phyloP scores from a whole-genome alignment of 2,113 vertebrate genomes.

The Scolopax mira region DNA sequence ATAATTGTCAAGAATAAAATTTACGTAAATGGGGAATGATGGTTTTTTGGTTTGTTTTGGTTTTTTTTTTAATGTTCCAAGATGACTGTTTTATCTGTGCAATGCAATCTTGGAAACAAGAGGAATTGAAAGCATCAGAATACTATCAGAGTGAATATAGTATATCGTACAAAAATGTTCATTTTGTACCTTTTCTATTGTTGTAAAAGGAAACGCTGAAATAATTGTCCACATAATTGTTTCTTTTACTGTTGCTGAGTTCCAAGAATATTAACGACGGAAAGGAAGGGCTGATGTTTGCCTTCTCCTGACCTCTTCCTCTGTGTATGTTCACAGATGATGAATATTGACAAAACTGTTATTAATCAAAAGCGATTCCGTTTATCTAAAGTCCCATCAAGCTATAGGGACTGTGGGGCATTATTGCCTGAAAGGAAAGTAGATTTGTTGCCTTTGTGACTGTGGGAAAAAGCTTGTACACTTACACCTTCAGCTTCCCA shows the following conservation, averaged over 20 bases:
- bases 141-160: neutral
- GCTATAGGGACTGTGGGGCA: neutral
- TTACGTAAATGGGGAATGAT: neutral
- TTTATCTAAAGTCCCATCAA: neutral
- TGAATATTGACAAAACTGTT: neutral
- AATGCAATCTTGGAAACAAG: neutral
- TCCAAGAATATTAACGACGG: neutral
- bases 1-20: neutral
- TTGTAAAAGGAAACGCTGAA: neutral
- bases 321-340: neutral
- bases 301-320: neutral
- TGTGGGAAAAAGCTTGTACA: neutral
- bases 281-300: neutral
- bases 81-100: neutral
- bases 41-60: neutral
- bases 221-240: neutral
- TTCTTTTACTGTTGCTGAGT: neutral
- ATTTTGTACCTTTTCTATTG: neutral
- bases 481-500: neutral
- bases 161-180: neutral
- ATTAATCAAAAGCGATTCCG: neutral
- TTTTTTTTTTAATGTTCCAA: neutral
- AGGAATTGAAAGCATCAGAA: neutral
- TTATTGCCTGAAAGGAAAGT: neutral
- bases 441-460: neutral